Base-by-base conservation (phyloP, 2,113 vertebrate species). In the Gobiocypris rarus region DNA sequence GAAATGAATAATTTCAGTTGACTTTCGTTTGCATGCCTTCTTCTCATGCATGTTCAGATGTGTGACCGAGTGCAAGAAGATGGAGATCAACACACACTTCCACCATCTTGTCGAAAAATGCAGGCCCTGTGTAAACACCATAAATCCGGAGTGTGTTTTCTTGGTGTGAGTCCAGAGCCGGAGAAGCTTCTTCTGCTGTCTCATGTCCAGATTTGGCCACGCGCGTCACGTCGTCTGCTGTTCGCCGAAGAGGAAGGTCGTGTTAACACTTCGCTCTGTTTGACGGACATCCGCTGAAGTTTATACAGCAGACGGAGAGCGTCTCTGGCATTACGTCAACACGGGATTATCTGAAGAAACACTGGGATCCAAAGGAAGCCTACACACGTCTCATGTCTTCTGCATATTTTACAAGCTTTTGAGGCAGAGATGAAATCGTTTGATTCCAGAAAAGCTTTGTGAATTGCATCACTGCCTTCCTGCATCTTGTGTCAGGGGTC, bases 151-250 rank as follows among this genome's bases (percentile, higher is more conserved):
- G 63, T 86, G 75, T 50, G 75, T 83, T 82, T 86, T 79, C 22
- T 22, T 82, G 90, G 91, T 85, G 2, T 4, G 3, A 81, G 38
- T 90, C 92, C 92, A 94, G 90, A 88, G 38, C 50, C 48, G n/a
- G 15, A 65, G 59, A 69, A 84, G 2, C 86, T 90, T 89, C 84
- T 90, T 89, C 81, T 74, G 9, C 45, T 52, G n/a, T 73, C 89
- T 90, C 89, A 89, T 93, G 89, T 92, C 91, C 91, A 90, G 88
- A 93, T 94, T 94, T 93, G 92, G 92, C 84, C 87, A 90, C 83
- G 86, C 90, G 83, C 90, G 77, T 91, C 89, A 8, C 17, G 17
- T 54, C 17, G 52, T 54, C 17, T 19, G 50, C 50, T 17, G 50
- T 8, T 54, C 89, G 86, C 78, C 56, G 88, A 90, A 92, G 81